Conservation (phyloP, 2,797 vertebrate genomes). For the Pipistrellus nathusii region DNA sequence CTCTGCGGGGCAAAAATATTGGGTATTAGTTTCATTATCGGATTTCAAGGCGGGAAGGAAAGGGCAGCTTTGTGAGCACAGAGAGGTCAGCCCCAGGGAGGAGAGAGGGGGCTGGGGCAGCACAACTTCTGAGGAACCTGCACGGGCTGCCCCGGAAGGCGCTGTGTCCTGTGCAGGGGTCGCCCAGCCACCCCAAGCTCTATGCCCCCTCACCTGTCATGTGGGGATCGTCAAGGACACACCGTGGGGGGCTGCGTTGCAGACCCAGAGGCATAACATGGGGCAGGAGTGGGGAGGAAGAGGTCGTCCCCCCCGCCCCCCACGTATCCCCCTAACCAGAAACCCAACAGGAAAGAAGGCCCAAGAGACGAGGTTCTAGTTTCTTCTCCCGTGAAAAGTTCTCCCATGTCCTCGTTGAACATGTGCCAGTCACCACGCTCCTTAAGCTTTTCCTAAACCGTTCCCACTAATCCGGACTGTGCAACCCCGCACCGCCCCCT, state of each 20-base stretch:
- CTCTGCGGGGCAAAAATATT: conserved; percentile 84
- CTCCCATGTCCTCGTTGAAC: background rate
- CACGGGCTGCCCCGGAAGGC: background rate
- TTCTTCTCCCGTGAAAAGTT: background rate
- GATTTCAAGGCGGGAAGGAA: conserved; percentile 84
- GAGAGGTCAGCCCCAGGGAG: conserved; percentile 66
- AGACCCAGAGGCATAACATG: background rate
- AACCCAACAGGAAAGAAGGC: background rate
- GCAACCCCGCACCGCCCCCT: background rate
- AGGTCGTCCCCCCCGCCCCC: background rate
- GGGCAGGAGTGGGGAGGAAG: background rate
- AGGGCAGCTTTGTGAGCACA: conserved; percentile 69
- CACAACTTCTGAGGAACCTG: background rate
- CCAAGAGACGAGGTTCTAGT: background rate
- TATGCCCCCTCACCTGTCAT: background rate
- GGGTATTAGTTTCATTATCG: conserved; percentile 87
- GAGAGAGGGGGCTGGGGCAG: background rate
- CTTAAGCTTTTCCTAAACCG: background rate
- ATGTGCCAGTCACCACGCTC: background rate
- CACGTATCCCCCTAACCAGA: background rate
- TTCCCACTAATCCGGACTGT: background rate
- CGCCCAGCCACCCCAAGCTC: background rate
- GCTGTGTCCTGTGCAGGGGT: background rate
- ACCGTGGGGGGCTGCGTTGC: background rate
- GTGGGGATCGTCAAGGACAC: background rate